Conservation (phyloP, 2,797 vertebrate genomes). For the Sebastes hopkinsi region DNA sequence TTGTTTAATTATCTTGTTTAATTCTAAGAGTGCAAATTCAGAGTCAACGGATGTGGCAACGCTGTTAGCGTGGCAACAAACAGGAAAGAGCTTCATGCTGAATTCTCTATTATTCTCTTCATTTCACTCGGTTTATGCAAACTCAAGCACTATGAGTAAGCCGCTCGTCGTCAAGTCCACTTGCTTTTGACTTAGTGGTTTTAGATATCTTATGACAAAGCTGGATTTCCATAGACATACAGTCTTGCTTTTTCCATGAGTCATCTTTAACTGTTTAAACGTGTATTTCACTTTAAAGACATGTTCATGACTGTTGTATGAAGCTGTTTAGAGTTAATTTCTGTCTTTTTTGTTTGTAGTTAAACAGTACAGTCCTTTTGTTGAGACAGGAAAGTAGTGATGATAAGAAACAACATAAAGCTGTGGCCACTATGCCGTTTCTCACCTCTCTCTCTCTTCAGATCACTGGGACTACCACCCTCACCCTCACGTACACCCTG, state of each 20-base stretch:
- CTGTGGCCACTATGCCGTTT: slow-evolving; percentile 14
- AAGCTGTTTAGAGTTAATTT: background rate
- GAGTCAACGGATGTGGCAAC: slow-evolving; percentile 14
- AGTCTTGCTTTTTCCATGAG: background rate
- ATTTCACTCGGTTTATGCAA: slow-evolving; percentile 15
- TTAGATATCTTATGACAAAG: background rate
- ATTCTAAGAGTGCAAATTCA: background rate
- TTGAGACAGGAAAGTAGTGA: background rate
- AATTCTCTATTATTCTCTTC: slow-evolving; percentile 25
- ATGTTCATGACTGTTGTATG: background rate
- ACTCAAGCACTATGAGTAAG: slow-evolving; percentile 29
- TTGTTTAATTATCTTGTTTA: background rate
- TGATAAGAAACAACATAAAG: background rate
- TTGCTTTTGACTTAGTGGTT: background rate
- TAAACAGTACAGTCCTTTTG: background rate
- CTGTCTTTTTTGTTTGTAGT: background rate
- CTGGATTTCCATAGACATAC: background rate
- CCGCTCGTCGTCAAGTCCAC: background rate
- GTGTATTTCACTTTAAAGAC: background rate
- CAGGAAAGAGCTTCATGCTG: slow-evolving; percentile 69
- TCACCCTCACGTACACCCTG: slow-evolving; percentile 87
- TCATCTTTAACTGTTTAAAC: background rate
- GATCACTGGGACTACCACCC: slow-evolving; percentile 95
- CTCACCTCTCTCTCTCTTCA: slow-evolving; percentile 59
- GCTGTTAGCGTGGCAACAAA: slow-evolving; percentile 41